Percentiles rank a stretch among this genome's conserved stretches.
phyloP scores from a whole-genome alignment of 53 echinoderm and acorn worm species.

The Antedon mediterranea region DNA sequence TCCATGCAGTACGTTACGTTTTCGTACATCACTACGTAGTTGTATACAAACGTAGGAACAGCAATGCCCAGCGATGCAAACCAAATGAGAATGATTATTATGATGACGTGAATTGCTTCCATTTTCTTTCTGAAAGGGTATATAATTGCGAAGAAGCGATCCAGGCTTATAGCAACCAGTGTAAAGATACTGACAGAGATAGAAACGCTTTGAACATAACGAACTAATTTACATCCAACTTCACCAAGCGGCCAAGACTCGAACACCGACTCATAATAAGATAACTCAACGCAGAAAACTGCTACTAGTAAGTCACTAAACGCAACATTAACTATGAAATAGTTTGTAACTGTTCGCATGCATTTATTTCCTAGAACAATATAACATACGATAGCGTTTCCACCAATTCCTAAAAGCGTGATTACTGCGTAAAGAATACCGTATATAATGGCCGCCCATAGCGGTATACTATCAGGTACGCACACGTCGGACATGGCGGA shows the following conservation, averaged over 20 bases:
- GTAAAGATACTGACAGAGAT: slow-evolving; percentile 95
- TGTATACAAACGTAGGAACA: slow-evolving; percentile 46
- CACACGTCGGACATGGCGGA: too few species aligned
- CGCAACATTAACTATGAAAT: slow-evolving; percentile 89
- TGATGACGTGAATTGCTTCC: slow-evolving; percentile 42
- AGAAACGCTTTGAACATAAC: slow-evolving; percentile 72
- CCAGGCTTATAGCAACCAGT: slow-evolving; percentile 77
- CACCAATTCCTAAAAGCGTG: slow-evolving; percentile 64
- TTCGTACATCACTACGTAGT: slow-evolving; percentile 20
- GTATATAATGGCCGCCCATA: slow-evolving; percentile 53
- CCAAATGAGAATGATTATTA: slow-evolving; percentile 65
- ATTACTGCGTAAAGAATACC: slow-evolving; percentile 50
- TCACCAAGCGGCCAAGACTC: slow-evolving; percentile 68
- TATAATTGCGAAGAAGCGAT: slow-evolving; percentile 82
- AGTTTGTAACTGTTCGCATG: slow-evolving; percentile 95
- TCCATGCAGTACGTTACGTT: slow-evolving; percentile 52
- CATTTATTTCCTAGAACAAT: slow-evolving; percentile 77
- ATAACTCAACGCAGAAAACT: slow-evolving; percentile 81
- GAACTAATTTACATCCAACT: slow-evolving; percentile 69
- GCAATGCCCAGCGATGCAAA: slow-evolving; percentile 42
- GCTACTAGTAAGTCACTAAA: slow-evolving; percentile 81
- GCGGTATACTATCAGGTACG: slow-evolving; percentile 13
- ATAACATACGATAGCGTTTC: slow-evolving; percentile 81
- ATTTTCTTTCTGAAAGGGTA: slow-evolving; percentile 67
- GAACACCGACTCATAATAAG: slow-evolving; percentile 74